Base-by-base conservation (phyloP, 2,797 vertebrate species). In the Acanthis flammea region DNA sequence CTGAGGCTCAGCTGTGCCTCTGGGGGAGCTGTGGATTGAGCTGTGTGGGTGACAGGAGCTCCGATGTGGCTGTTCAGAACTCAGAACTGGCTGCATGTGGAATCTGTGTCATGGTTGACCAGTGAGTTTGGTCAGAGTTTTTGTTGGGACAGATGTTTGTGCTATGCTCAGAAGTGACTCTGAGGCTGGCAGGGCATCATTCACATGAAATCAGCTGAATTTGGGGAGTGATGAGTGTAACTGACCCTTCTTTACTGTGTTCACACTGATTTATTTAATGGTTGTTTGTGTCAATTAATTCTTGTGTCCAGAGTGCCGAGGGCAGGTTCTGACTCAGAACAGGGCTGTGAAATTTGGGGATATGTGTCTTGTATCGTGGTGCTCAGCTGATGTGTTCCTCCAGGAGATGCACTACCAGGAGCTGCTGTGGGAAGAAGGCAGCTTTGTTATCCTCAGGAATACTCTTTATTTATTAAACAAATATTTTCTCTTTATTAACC, bases 121-220 rank as follows among this genome's bases (percentile, higher is more conserved):
- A 3, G 2, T 2, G 9, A n/a, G 19, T 12, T 33, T 8, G 9
- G 0, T 12, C 51, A n/a, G 60, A 1, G 19, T 73, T 67, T 23
- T 30, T 21, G 12, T 8, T 10, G 58, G 53, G 65, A 12, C 72
- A 30, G 58, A 4, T 1, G 0, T 14, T 62, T 54, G 80, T 68
- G 74, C 30, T 19, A 0, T 1, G 0, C 81, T 86, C 22, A 0
- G 30, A 13, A 27, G 31, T 0, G 24, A 2, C n/a, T 39, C 70
- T 3, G n/a, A 6, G 41, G 0, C 41, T 21, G 30, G 15, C 54
- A 44, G 65, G 60, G 51, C 2, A 0, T 42, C 6, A 0, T 7
- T 71, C 10, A 0, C 21, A 0, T 4, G 33, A 6, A 42, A 33
- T 25, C 63, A 25, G 7, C 50, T 27, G 63, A 4, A 18, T 51